Base-by-base conservation (phyloP, 2,888 invertebrate genomes). In the Cerastis leucographa region DNA sequence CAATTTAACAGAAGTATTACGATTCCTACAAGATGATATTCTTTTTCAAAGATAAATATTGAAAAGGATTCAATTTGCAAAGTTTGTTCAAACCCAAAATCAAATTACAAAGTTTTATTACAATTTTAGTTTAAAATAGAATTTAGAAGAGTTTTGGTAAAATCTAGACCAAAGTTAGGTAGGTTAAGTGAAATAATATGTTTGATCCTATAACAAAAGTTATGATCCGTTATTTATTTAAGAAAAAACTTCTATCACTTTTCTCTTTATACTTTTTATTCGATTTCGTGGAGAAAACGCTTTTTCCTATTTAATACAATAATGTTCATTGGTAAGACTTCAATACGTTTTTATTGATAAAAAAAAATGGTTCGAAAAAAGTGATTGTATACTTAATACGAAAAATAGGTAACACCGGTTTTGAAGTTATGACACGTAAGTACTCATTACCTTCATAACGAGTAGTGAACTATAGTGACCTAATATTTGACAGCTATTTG, bases 21-120 rank as follows among this genome's bases (percentile, higher is more conserved):
- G 7, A 46, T 7, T 40, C n/a, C 29, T 19, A 44, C 29, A 44
- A 67, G 29, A 71, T 59, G 46, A 72, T 74, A 76, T 71, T 77
- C 75, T 81, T 78, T 56, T 29, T 2, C 70, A 78, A 81, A 74
- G 56, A 85, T 73, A 85, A 85, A 77, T 29, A 79, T 78, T 69
- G 25, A 76, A 74, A 79, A 76, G 70, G 74, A 85, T 85, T 86
- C 82, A 79, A 84, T 86, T 86, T 83, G n/a, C 44, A 79, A 85
- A 86, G 75, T 85, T 86, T 77, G 77, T 82, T 85, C 68, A 62
- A 73, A 75, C 67, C 75, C 73, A 29, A 77, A 84, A 84, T 71
- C 73, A 77, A 86, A 76, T 84, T 77, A 79, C 35, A 61, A 86
- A 85, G 64, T 85, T 86, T 75, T 82, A 86, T 81, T 76, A 66